Conservation (phyloP, 2,113 vertebrate genomes). For the Dinomys branickii region DNA sequence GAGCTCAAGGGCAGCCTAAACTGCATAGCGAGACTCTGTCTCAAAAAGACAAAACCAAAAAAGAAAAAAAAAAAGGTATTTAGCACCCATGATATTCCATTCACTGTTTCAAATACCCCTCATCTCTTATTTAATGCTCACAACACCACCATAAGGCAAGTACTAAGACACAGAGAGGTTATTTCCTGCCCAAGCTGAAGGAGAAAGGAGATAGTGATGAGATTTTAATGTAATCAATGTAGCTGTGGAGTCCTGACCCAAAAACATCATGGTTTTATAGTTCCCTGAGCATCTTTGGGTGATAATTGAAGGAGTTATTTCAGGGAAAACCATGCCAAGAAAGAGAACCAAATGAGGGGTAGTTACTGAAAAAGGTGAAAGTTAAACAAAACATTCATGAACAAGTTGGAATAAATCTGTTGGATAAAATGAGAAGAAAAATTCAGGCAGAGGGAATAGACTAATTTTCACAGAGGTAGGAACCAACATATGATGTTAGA, state of each 20-base stretch:
- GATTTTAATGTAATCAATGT: neutral
- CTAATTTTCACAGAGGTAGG: neutral
- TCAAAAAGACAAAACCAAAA: too few relatives aligned
- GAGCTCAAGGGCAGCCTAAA: too few relatives aligned
- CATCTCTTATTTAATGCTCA: neutral
- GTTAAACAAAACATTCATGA: neutral
- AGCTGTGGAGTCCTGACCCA: neutral
- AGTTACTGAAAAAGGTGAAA: constrained; percentile 1
- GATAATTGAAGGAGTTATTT: neutral
- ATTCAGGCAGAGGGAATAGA: neutral
- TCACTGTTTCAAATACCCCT: neutral
- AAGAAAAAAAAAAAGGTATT: too few relatives aligned
- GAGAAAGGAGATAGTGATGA: neutral
- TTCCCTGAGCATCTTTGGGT: neutral
- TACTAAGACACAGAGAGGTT: neutral
- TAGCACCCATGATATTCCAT: neutral
- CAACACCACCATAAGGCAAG: neutral
- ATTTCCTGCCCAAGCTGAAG: neutral
- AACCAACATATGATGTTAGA: neutral
- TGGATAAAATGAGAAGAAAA: constrained; percentile 6
- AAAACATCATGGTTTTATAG: neutral
- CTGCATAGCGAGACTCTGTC: too few relatives aligned
- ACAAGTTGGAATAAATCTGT: neutral
- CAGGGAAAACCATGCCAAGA: neutral
- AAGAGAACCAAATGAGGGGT: neutral